Base-by-base conservation (phyloP, 1,140 invertebrate genomes). In the Aradophagus sp. region DNA sequence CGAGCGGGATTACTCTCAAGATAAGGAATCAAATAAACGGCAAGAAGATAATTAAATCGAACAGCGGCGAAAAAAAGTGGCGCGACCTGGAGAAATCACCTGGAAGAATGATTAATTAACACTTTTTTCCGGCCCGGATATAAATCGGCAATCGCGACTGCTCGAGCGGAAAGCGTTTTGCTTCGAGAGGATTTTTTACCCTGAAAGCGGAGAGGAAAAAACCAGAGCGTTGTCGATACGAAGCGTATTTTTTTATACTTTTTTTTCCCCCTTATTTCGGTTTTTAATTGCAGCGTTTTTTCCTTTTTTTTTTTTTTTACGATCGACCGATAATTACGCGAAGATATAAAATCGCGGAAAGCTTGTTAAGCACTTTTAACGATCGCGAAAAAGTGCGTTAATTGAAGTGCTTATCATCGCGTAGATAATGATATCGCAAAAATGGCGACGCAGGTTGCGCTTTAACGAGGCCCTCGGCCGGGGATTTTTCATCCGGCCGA, bases 401-500 rank as follows among this genome's bases (percentile, higher is more conserved):
- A 73, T 73, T 73, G 59, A 67, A 67, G 39, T 55, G 44, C 45
- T 67, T 67, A 63, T 67, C 63, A 27, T 41, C 34, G 39, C 20
- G 39, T 65, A 38, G 36, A 59, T 73, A 65, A 73, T 61, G 47
- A 61, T 59, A 56, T 59, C 42, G 59, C 39, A 63, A 53, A 45
- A 68, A 53, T 53, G 39, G 36, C 20, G n/a, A n/a, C n/a, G n/a
- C n/a, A n/a, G 15, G 58, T 39, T 31, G 65, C 62, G 45, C 52
- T 53, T 71, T 61, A 52, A 41, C 56, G 62, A 65, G 55, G 41
- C 53, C 36, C 35, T 41, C 48, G 61, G 26, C 69, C 48, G 47
- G n/a, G n/a, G n/a, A 61, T 61, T 71, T 71, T 67, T 66, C 56
- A 69, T 70, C 61, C 29, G 47, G 2, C 36, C 38, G 52, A 69